phyloP scores from a whole-genome alignment of 1,140 invertebrate species.

The Drosophila nannoptera region DNA sequence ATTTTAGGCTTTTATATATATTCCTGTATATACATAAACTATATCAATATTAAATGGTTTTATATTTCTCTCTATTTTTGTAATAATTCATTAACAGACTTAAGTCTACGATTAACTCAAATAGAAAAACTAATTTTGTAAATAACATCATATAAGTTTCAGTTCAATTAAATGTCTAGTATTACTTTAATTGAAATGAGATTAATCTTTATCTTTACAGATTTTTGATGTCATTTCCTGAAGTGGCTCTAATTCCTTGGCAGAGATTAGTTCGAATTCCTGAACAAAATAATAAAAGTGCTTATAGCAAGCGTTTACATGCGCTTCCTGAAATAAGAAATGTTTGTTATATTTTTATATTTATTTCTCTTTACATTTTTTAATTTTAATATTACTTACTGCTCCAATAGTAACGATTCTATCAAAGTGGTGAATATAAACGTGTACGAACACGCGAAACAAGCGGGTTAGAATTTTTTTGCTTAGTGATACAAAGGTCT shows the following conservation, averaged over 20 bases:
- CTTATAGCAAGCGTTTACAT: slow-evolving; percentile 98
- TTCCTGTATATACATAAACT: no score
- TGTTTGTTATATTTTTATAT: slow-evolving; percentile 1
- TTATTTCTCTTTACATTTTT: not conserved
- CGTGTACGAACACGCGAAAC: slow-evolving; percentile 97
- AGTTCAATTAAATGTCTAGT: slow-evolving; percentile 30
- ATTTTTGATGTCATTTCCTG: slow-evolving; percentile 87
- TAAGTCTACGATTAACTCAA: slow-evolving; percentile 33
- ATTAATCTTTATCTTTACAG: slow-evolving; percentile 80
- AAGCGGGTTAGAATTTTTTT: slow-evolving; percentile 94
- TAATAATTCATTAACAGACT: slow-evolving; percentile 12
- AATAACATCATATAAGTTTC: slow-evolving; percentile 38
- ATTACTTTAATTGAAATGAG: not conserved
- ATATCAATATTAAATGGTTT: no score
- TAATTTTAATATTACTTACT: slow-evolving; percentile 81
- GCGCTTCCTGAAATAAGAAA: slow-evolving; percentile 87
- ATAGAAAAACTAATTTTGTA: slow-evolving; percentile 22
- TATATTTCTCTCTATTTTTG: no score
- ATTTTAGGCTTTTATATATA: no score
- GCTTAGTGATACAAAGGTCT: slow-evolving; percentile 88
- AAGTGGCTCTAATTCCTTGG: slow-evolving; percentile 93
- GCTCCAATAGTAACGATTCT: slow-evolving; percentile 92
- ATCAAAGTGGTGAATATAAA: slow-evolving; percentile 98
- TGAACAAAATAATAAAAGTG: slow-evolving; percentile 97
- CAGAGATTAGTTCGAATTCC: slow-evolving; percentile 91